Percentiles rank a stretch among this genome's conserved stretches.
Evolutionary conservation across 2,797 vertebrate species (phyloP).

Genomic region (Sebastes vulpes): DNA sequence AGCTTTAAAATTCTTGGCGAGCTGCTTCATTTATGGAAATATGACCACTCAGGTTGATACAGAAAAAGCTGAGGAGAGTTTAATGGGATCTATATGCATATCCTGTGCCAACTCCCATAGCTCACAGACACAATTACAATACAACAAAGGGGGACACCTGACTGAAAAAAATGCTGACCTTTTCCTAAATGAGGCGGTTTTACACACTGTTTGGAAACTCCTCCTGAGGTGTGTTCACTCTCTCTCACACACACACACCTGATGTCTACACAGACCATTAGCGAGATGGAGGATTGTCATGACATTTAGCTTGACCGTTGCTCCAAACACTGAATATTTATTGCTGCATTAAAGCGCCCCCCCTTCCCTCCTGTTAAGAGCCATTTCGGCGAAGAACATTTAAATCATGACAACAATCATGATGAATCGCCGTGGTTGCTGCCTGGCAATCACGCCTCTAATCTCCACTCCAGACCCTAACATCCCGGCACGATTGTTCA

Average conservation of each 20-base stretch:
- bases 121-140: constrained; percentile 61
- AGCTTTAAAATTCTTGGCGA: neutral
- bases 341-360: constrained; percentile 64
- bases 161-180: constrained; percentile 64
- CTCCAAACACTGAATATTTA: constrained; percentile 79
- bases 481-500: constrained; percentile 77
- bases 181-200: constrained; percentile 63
- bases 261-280: constrained; percentile 54
- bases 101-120: constrained; percentile 1
- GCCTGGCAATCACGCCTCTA: constrained; percentile 74
- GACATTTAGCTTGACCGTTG: constrained; percentile 79
- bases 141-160: constrained; percentile 48
- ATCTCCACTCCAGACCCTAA: constrained; percentile 76
- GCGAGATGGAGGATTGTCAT: constrained; percentile 62
- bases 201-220: constrained; percentile 39
- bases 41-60: neutral
- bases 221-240: constrained; percentile 33
- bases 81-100: constrained; percentile 40
- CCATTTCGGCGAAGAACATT: constrained; percentile 64
- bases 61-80: constrained; percentile 10
- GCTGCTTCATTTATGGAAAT: constrained; percentile 29
- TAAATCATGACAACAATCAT: constrained; percentile 75
- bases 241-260: constrained; percentile 23
- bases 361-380: constrained; percentile 29
- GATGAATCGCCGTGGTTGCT: constrained; percentile 67